Conservation (phyloP, 53 echinoderm and acorn worm genomes). For the Temnopleurus reevesii region DNA sequence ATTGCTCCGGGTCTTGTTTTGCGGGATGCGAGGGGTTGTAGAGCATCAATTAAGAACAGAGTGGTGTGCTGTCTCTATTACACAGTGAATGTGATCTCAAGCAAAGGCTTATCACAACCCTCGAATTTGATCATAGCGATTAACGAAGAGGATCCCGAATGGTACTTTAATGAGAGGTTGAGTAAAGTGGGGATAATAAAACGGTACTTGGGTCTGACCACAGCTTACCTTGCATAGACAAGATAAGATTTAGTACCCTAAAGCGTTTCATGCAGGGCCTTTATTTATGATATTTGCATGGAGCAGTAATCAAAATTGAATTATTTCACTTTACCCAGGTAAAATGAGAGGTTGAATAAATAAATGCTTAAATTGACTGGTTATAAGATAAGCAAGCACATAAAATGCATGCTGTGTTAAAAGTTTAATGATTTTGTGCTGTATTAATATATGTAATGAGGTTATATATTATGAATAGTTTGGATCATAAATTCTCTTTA, state of each 20-base stretch:
- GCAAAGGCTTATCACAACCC: background rate
- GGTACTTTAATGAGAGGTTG: background rate
- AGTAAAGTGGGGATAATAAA: background rate
- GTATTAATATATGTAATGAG: too few species aligned
- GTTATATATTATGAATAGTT: too few species aligned
- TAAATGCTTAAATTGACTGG: too few species aligned
- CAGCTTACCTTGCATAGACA: background rate
- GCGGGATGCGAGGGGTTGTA: background rate
- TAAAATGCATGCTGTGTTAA: too few species aligned
- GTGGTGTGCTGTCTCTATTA: constrained; percentile 35
- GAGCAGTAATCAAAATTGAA: too few species aligned
- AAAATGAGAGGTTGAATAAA: too few species aligned
- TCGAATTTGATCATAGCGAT: constrained; percentile 39
- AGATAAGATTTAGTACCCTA: background rate
- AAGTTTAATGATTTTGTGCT: too few species aligned
- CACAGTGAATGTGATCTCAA: background rate
- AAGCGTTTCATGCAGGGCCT: too few species aligned
- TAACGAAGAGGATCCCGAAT: background rate
- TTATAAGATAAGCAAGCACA: too few species aligned
- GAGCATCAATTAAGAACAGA: constrained; percentile 3
- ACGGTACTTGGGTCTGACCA: constrained; percentile 10
- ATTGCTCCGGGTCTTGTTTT: constrained; percentile 22
- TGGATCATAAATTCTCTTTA: too few species aligned
- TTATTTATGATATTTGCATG: too few species aligned
- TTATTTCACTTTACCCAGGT: too few species aligned